Base-by-base conservation (phyloP, 2,888 invertebrate species). In the Plebejus melissa region DNA sequence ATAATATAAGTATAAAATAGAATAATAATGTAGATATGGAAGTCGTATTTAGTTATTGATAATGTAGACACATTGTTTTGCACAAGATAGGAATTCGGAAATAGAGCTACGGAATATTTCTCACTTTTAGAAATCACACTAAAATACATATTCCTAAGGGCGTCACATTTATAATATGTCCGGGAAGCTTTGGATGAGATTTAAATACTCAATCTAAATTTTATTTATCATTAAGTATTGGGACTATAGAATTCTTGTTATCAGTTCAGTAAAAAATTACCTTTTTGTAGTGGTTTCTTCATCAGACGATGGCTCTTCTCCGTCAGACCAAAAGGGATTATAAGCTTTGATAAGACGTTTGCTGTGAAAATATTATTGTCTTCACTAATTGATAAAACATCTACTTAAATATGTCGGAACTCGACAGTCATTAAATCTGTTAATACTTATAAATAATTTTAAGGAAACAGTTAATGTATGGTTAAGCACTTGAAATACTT, bases 261-360 rank as follows among this genome's bases (percentile, higher is more conserved):
- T 1, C 9, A 41, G 22, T 22, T 22, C 22, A 22, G 22, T 22
- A 74, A 11, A 13, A 13, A 74, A 46, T 82, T 82, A 90, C 91
- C 90, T 88, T 74, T 83, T 84, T 78, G 82, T 85, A 77, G 87
- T 82, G 41, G 85, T 82, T 70, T 93, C 93, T 77, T 94, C 94
- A 75, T 95, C 95, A 50, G 94, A 91, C 6, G 94, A 93, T 54
- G 94, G 94, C 80, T 96, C 96, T 80, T 96, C 96, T 50, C 94
- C 95, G 81, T 96, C 96, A 78, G 95, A 96, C 94, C 95, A 96
- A 85, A 97, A 97, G 0, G 97, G 97, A 93, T 97, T 97, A 69
- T 94, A 91, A 13, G 94, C 94, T 22, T 94, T 94, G 57, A 95
- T 94, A 65, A 93, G 87, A 50, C 94, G 84, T 83, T 88, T 90